Percentiles rank a stretch among this genome's conserved stretches.
These are phyloP conservation scores for Paradisaea rubra DNA, from an alignment of 2,113 vertebrate genomes.

Conservation along the genomic window DNA sequence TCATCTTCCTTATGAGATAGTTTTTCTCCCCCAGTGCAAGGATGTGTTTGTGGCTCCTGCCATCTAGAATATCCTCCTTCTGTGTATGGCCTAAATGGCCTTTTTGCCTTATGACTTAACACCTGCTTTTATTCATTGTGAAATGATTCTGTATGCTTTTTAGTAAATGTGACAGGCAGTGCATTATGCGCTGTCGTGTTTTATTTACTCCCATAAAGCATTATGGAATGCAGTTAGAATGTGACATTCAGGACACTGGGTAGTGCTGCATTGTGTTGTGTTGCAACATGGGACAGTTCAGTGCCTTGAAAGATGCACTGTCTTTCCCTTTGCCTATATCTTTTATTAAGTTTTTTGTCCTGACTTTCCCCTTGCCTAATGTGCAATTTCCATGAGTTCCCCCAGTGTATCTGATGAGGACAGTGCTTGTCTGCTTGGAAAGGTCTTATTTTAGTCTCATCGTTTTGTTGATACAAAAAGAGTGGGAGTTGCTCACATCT, in stretches of 20 bases:
- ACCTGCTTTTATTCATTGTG: neutral
- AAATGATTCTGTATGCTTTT: conserved; percentile 7
- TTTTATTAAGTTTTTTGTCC: neutral
- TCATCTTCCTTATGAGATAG: neutral
- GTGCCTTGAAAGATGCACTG: neutral
- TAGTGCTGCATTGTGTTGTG: neutral
- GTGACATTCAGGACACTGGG: neutral
- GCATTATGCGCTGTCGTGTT: neutral
- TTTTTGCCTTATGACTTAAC: conserved; percentile 2
- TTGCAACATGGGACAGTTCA: neutral
- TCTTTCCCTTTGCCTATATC: neutral
- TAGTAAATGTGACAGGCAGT: conserved; percentile 14
- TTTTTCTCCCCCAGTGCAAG: neutral
- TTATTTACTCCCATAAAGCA: conserved; percentile 28
- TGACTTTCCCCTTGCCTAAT: neutral
- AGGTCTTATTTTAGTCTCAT: neutral
- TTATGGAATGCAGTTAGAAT: neutral
- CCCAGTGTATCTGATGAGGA: neutral
- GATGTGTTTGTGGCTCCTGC: neutral
- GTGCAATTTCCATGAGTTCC: neutral
- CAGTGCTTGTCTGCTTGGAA: neutral
- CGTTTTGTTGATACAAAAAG: neutral
- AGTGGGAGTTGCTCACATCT: neutral
- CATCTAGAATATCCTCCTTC: neutral
- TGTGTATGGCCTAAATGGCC: neutral